Evolutionary conservation across 1,140 invertebrate species (phyloP).

Genomic region (Drosophila saltans): DNA sequence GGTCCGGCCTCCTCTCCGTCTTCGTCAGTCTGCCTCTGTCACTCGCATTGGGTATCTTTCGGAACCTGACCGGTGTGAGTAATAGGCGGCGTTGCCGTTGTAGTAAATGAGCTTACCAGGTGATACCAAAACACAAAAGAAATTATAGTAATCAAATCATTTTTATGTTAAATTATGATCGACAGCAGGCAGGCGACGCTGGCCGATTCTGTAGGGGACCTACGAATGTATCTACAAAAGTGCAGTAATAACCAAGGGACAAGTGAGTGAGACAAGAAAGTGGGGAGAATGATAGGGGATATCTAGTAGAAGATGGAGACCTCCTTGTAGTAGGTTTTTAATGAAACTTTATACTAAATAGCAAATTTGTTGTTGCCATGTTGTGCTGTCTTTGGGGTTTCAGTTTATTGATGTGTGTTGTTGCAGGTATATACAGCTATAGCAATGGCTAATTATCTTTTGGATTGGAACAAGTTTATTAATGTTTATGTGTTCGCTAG

Average conservation of each 20-base stretch:
- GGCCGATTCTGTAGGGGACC: constrained; percentile 2
- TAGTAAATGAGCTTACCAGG: constrained; percentile 82
- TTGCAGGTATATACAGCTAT: constrained; percentile 38
- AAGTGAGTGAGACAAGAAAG: not conserved
- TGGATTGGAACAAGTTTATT: constrained; percentile 82
- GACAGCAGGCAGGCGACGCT: constrained; percentile 73
- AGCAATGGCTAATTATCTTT: constrained; percentile 78
- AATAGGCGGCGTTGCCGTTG: constrained; percentile 80
- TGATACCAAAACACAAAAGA: constrained; percentile 82
- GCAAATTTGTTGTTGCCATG: constrained; percentile 71
- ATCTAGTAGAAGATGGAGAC: not conserved
- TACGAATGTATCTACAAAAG: not conserved
- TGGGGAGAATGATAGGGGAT: too few species aligned
- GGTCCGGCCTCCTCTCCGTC: constrained; percentile 37
- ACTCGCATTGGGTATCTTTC: not conserved
- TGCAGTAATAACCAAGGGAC: not conserved
- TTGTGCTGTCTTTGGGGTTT: constrained; percentile 26
- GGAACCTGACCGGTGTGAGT: constrained; percentile 65
- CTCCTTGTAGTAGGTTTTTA: constrained; percentile 67
- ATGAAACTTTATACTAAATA: constrained; percentile 82
- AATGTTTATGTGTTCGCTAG: constrained; percentile 68
- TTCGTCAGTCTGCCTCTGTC: constrained; percentile 4
- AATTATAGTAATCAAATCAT: constrained; percentile 82
- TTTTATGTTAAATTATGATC: constrained; percentile 82
- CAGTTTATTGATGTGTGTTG: constrained; percentile 33